phyloP scores from a whole-genome alignment of 1,140 invertebrate species.

The Drosophila kikkawai region DNA sequence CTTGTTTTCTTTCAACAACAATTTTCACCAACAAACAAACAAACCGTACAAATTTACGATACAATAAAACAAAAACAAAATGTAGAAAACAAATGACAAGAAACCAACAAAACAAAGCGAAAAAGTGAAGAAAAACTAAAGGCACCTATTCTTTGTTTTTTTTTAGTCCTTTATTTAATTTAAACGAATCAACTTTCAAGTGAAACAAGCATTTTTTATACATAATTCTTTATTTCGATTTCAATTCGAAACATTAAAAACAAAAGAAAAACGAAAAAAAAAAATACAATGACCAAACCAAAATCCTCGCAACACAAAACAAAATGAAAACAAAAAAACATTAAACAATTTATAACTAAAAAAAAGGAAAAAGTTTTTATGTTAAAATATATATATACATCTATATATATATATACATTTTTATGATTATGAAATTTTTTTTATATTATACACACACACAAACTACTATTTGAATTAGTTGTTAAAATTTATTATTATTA shows the following conservation, averaged over 20 bases:
- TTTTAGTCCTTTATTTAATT: slow-evolving; percentile 52
- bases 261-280: slow-evolving; percentile 12
- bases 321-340: slow-evolving; percentile 20
- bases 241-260: slow-evolving; percentile 38
- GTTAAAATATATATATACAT: slow-evolving; percentile 16
- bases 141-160: slow-evolving; percentile 34
- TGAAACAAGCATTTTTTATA: slow-evolving; percentile 61
- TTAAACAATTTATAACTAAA: slow-evolving; percentile 43
- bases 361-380: slow-evolving; percentile 37
- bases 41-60: slow-evolving; percentile 80
- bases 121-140: slow-evolving; percentile 12
- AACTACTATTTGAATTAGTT: slow-evolving; percentile 53
- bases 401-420: slow-evolving; percentile 38
- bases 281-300: slow-evolving; percentile 71
- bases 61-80: slow-evolving; percentile 51
- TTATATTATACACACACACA: slow-evolving; percentile 45
- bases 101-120: slow-evolving; percentile 32
- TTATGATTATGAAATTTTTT: slow-evolving; percentile 53
- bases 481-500: slow-evolving; percentile 46
- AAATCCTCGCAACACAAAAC: slow-evolving; percentile 77
- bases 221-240: slow-evolving; percentile 36
- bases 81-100: slow-evolving; percentile 27
- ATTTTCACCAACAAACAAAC: slow-evolving; percentile 49
- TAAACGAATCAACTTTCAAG: slow-evolving; percentile 41
- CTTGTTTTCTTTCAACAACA: slow-evolving; percentile 43